Conservation (phyloP, 2,797 vertebrate species). For the Brachyalestes nurse region DNA sequence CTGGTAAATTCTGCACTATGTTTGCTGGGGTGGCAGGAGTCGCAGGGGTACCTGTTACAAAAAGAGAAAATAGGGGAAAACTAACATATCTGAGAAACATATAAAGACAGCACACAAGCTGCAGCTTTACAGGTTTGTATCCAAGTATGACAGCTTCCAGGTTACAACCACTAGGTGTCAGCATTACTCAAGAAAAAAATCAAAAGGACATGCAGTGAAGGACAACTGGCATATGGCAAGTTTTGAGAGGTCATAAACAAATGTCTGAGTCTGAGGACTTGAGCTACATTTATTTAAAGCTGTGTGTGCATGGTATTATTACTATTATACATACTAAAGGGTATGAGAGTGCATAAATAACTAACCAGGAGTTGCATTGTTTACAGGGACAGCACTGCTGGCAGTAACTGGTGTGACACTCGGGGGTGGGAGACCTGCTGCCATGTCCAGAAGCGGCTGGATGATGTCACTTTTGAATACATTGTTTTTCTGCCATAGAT, state of each 20-base stretch:
- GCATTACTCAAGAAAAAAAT: neutral
- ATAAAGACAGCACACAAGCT: neutral
- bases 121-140: neutral
- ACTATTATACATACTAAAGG: neutral
- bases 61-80: neutral
- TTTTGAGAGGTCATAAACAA: neutral
- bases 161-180: constrained; percentile 45
- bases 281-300: neutral
- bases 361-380: constrained; percentile 95
- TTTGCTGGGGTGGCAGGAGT: constrained; percentile 96
- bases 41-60: constrained; percentile 88
- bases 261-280: neutral
- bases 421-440: constrained; percentile 92
- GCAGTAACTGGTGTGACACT: constrained; percentile 90
- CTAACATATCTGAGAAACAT: neutral
- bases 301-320: neutral
- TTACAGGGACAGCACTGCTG: constrained; percentile 87
- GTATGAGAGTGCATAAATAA: constrained; percentile 4
- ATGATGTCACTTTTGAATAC: constrained; percentile 99
- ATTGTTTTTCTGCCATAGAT: constrained; percentile 98
- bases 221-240: neutral
- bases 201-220: neutral
- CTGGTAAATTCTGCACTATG: constrained; percentile 90
- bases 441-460: constrained; percentile 97
- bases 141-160: neutral